Conservation (phyloP, 64 coral and sea anemone genomes). For the Pocillopora verrucosa region DNA sequence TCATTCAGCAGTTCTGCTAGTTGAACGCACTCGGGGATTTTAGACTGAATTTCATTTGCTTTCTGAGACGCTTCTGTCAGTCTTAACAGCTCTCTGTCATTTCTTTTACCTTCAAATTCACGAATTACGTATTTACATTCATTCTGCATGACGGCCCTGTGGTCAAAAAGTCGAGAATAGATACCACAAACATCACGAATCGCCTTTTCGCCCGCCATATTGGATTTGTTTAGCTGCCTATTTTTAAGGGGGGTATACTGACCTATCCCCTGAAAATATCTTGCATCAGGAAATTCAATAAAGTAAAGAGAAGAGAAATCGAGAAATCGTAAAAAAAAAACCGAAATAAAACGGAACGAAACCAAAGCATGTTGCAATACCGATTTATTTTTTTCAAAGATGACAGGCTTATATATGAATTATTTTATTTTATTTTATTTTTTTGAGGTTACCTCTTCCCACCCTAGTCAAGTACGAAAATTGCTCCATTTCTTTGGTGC, state of each 20-base stretch:
- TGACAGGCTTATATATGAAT: too few species aligned
- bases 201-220: conserved; percentile 82
- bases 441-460: too few species aligned
- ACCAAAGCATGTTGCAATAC: too few species aligned
- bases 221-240: conserved; percentile 6
- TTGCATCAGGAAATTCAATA: too few species aligned
- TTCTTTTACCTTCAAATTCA: conserved; percentile 87
- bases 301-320: too few species aligned
- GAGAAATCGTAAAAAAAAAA: too few species aligned
- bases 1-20: conserved; percentile 54
- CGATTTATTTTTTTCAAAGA: too few species aligned
- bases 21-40: conserved; percentile 62
- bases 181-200: conserved; percentile 68
- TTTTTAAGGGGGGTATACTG: too few species aligned
- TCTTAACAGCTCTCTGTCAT: conserved; percentile 69
- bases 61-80: conserved; percentile 65
- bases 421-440: too few species aligned
- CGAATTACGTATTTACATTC: conserved; percentile 89
- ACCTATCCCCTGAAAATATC: too few species aligned
- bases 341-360: too few species aligned
- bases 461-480: too few species aligned
- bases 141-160: conserved; percentile 70
- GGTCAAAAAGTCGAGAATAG: conserved; percentile 88
- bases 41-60: conserved; percentile 65
- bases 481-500: background rate